phyloP scores from a whole-genome alignment of 2,113 vertebrate species.

The Onychostoma macrolepis region DNA sequence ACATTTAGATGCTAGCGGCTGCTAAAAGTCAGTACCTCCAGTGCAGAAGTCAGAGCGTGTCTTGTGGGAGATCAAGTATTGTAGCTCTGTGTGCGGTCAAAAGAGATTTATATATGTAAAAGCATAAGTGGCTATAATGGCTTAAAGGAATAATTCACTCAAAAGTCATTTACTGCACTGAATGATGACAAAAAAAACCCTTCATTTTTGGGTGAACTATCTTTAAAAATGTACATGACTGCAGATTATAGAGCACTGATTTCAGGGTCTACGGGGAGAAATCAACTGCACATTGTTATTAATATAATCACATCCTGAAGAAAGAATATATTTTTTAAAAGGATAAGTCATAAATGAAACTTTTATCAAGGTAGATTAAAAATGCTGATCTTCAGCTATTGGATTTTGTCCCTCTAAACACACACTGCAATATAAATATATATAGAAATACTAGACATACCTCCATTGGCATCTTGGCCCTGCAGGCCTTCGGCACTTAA shows the following conservation, averaged over 20 bases:
- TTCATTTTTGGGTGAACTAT: background rate
- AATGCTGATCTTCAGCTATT: background rate
- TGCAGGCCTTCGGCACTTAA: slow-evolving; percentile 82
- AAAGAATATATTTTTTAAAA: background rate
- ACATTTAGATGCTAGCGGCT: slow-evolving; percentile 33
- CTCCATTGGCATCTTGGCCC: slow-evolving; percentile 81
- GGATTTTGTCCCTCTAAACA: background rate
- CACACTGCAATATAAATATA: background rate
- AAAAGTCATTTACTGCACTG: background rate
- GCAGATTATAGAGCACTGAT: background rate
- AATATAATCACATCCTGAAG: background rate
- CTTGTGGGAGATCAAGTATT: slow-evolving; percentile 51
- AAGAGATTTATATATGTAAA: slow-evolving; percentile 32
- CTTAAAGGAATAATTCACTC: background rate
- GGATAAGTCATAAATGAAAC: background rate
- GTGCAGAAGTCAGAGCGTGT: slow-evolving; percentile 48
- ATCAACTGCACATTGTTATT: background rate
- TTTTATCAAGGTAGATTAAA: background rate
- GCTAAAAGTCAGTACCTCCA: slow-evolving; percentile 51
- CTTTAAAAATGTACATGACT: background rate
- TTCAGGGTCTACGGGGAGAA: background rate
- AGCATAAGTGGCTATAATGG: slow-evolving; percentile 5
- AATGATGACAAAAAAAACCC: background rate
- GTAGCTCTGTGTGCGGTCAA: slow-evolving; percentile 46
- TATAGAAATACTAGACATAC: slow-evolving; percentile 64